Percentiles rank a stretch among this genome's conserved stretches.
phyloP scores from a whole-genome alignment of 2,113 vertebrate species.

The Menura novaehollandiae region DNA sequence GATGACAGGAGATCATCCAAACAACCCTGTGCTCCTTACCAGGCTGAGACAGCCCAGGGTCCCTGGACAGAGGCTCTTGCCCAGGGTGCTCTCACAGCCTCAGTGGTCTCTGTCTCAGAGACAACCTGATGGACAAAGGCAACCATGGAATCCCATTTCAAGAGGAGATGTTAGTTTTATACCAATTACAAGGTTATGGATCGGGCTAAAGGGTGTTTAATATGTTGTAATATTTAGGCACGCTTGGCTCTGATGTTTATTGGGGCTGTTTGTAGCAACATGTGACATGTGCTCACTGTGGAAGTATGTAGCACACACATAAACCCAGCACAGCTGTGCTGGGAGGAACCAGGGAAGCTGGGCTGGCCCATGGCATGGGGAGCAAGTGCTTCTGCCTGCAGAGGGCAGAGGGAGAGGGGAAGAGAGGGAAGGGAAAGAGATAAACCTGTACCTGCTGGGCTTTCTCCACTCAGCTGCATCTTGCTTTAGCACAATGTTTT shows the following conservation, averaged over 20 bases:
- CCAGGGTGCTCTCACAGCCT: neutral
- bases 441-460: constrained; percentile 9
- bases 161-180: constrained; percentile 42
- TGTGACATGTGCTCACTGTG: constrained; percentile 56
- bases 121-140: neutral
- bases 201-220: constrained; percentile 65
- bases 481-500: neutral
- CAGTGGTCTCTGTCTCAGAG: neutral
- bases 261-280: constrained; percentile 72
- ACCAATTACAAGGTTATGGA: constrained; percentile 40
- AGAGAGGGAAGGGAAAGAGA: neutral
- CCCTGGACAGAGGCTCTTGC: neutral
- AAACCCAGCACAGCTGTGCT: constrained; percentile 62
- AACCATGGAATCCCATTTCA: neutral
- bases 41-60: neutral
- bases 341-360: neutral
- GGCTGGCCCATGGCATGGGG: neutral
- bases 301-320: constrained; percentile 58
- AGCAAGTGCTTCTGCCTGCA: neutral
- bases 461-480: neutral
- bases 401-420: neutral
- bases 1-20: neutral
- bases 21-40: neutral
- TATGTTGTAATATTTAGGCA: constrained; percentile 55
- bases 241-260: constrained; percentile 67